Evolutionary conservation across 2,888 invertebrate genomes (phyloP).

Genomic region (Lucinisca nassula): DNA sequence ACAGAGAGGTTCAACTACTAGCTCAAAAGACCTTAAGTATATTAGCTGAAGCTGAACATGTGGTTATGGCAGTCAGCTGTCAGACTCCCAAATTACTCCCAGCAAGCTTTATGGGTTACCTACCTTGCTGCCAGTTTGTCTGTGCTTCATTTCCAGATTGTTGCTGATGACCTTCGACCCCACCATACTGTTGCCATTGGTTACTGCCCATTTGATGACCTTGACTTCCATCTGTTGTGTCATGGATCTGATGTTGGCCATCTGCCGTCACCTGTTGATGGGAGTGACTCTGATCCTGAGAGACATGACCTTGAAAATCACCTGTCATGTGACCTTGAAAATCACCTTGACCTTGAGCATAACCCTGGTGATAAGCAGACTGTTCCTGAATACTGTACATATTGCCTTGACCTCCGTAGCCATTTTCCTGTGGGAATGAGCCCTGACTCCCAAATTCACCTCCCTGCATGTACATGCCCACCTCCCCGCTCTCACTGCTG

Average conservation of each 20-base stretch:
- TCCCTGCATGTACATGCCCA: conserved; percentile 71
- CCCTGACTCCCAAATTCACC: conserved; percentile 24
- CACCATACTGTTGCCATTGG: conserved; percentile 4
- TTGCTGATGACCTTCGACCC: conserved; percentile 2
- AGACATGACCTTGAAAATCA: not conserved
- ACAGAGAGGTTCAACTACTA: no score
- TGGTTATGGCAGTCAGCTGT: no score
- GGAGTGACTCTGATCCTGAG: conserved; percentile 11
- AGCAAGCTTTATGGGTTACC: no score
- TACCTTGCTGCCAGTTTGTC: not conserved
- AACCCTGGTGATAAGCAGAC: not conserved
- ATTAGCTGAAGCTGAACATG: no score
- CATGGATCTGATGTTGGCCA: conserved; percentile 30
- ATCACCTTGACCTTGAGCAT: conserved; percentile 43
- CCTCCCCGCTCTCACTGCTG: conserved; percentile 85
- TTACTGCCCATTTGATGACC: not conserved
- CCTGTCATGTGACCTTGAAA: not conserved
- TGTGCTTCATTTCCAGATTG: not conserved
- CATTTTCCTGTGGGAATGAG: conserved; percentile 31
- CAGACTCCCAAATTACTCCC: no score
- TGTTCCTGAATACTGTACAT: conserved; percentile 54
- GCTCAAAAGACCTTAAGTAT: no score
- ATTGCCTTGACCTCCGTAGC: conserved; percentile 1
- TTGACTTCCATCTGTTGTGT: not conserved
- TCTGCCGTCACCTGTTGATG: conserved; percentile 18